These are phyloP conservation scores for Pachyseris speciosa DNA, from an alignment of 64 coral and sea anemone species.

Conservation along the genomic window DNA sequence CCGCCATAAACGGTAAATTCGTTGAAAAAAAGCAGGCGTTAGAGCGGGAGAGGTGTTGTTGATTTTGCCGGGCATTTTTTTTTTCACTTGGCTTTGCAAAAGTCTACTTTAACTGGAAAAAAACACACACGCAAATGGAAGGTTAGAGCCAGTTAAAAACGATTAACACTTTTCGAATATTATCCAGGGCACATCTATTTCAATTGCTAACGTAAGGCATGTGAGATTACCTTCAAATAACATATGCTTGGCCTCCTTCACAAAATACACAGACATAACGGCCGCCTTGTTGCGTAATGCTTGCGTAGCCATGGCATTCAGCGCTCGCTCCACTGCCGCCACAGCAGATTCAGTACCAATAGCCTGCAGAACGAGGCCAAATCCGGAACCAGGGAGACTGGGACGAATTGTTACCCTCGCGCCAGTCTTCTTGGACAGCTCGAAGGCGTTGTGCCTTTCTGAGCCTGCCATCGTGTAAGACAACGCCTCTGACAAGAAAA, in stretches of 20 bases:
- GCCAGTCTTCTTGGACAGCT: conserved; percentile 81
- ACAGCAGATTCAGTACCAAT: conserved; percentile 87
- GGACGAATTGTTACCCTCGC: conserved; percentile 88
- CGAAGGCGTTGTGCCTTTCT: conserved; percentile 70
- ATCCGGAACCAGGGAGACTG: conserved; percentile 64
- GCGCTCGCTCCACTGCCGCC: conserved; percentile 64
- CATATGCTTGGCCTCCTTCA: conserved; percentile 89
- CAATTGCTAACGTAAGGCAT: not conserved
- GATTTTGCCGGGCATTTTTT: conserved; percentile 41
- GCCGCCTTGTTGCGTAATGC: conserved; percentile 64
- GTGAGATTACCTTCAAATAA: conserved; percentile 92
- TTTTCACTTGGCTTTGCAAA: not conserved
- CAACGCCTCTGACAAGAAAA: conserved; percentile 68
- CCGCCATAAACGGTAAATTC: too few species aligned
- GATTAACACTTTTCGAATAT: too few species aligned
- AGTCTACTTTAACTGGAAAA: not conserved
- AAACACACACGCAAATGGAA: too few species aligned
- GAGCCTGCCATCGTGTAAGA: conserved; percentile 83
- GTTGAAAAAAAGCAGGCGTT: too few species aligned
- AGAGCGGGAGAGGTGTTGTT: conserved; percentile 63
- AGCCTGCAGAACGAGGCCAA: conserved; percentile 75
- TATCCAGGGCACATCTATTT: too few species aligned
- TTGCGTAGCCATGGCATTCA: conserved; percentile 80
- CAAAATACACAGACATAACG: conserved; percentile 89
- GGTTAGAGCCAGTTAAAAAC: too few species aligned